Conservation (phyloP, 2,797 vertebrate genomes). For the Chelon labrosus region DNA sequence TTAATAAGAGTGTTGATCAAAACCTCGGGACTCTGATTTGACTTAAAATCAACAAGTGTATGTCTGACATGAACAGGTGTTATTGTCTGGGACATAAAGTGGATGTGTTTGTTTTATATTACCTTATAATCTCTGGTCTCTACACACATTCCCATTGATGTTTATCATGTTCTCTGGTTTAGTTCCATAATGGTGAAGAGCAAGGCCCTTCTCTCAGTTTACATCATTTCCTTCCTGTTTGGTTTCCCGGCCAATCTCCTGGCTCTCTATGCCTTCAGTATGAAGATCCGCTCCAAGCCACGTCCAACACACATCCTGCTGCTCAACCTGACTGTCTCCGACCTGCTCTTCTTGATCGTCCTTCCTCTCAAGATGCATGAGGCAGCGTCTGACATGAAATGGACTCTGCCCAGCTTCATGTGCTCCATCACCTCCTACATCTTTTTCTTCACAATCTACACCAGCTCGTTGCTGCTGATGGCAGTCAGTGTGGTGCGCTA, state of each 20-base stretch:
- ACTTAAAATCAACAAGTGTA: no score
- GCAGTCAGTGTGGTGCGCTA: conserved; percentile 88
- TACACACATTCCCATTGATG: neutral
- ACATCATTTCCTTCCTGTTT: conserved; percentile 82
- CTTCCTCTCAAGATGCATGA: conserved; percentile 88
- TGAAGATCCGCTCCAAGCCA: conserved; percentile 74
- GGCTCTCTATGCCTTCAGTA: conserved; percentile 81
- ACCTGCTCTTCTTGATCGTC: conserved; percentile 86
- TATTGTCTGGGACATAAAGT: no score
- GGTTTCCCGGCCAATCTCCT: conserved; percentile 87
- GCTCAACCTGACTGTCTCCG: conserved; percentile 85
- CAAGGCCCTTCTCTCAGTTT: conserved; percentile 72
- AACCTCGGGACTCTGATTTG: no score
- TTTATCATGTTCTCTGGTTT: conserved; percentile 13
- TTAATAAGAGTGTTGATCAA: no score
- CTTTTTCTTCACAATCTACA: conserved; percentile 89
- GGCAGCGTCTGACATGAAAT: conserved; percentile 62
- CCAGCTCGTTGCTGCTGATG: conserved; percentile 88
- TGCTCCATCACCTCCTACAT: conserved; percentile 84
- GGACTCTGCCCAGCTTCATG: conserved; percentile 72
- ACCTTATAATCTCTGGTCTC: neutral
- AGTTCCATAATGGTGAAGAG: conserved; percentile 23
- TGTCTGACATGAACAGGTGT: no score
- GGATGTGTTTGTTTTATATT: no score
- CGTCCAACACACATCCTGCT: conserved; percentile 83